A percentile compares a stretch with the other conserved stretches of the same genome.
Conservation (phyloP, 2,888 invertebrate species). For the Euzophera pinguis region DNA sequence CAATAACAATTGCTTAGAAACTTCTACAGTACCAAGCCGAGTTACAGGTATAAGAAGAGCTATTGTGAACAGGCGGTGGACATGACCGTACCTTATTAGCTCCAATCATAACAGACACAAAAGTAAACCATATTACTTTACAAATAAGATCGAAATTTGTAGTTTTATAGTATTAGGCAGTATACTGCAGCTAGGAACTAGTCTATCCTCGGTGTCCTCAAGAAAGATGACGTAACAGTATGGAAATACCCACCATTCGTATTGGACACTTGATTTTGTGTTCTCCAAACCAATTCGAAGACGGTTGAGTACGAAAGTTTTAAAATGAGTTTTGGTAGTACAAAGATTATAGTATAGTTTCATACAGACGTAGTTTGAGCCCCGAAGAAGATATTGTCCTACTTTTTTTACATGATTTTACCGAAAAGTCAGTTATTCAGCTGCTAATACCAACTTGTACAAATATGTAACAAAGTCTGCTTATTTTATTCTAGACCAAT, state of each 20-base stretch:
- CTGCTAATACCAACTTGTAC: too few relatives aligned
- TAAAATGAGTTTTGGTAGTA: too few relatives aligned
- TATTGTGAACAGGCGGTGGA: slow-evolving; percentile 14
- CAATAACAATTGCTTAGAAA: slow-evolving; percentile 10
- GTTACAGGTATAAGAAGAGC: slow-evolving; percentile 14
- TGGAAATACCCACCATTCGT: slow-evolving; percentile 7
- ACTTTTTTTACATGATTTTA: too few relatives aligned
- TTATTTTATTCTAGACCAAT: too few relatives aligned
- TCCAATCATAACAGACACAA: neutral
- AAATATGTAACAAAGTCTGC: too few relatives aligned
- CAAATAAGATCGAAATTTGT: neutral
- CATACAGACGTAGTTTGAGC: too few relatives aligned
- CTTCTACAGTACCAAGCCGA: neutral
- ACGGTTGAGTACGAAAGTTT: too few relatives aligned
- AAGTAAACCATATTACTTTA: neutral
- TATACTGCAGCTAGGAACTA: slow-evolving; percentile 8
- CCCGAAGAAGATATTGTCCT: too few relatives aligned
- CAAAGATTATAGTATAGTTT: too few relatives aligned
- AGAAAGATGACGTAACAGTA: slow-evolving; percentile 12
- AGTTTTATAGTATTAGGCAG: neutral
- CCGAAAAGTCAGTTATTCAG: too few relatives aligned
- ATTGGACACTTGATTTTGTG: neutral
- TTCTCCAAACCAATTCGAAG: neutral
- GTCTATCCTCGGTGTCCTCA: slow-evolving; percentile 1
- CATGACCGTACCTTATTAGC: slow-evolving; percentile 13